Evolutionary conservation across 2,797 vertebrate genomes (phyloP).

Genomic region (Urophycis tenuis): DNA sequence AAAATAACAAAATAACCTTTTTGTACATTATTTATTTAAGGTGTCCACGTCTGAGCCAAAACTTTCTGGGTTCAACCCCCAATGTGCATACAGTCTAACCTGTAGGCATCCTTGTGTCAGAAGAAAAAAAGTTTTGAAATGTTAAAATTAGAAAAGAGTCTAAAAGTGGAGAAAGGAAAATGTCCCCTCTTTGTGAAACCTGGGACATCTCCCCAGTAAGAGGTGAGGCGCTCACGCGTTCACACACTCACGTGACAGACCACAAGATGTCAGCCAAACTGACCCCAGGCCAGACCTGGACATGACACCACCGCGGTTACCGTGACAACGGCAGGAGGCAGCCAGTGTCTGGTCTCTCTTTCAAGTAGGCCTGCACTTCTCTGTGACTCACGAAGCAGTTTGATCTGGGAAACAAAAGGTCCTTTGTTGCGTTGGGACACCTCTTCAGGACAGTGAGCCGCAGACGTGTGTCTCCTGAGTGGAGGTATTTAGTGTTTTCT

Average conservation of each 20-base stretch:
- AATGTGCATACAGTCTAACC: no score
- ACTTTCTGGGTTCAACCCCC: no score
- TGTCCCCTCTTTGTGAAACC: no score
- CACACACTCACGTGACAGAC: no score
- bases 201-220: background rate
- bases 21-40: no score
- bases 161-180: no score
- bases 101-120: no score
- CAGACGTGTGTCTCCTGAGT: background rate
- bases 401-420: background rate
- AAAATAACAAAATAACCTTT: no score
- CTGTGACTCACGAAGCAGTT: background rate
- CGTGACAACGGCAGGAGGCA: background rate
- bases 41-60: no score
- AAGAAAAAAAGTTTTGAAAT: no score
- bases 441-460: background rate
- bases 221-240: background rate
- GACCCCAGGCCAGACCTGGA: background rate
- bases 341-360: background rate
- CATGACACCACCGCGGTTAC: background rate
- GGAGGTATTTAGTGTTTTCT: background rate
- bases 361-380: background rate
- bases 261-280: background rate
- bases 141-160: no score
- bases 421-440: background rate